Evolutionary conservation across 2,113 vertebrate species (phyloP), one percentile per base, ranked within the genome.

Genomic region (Pandion haliaetus): DNA sequence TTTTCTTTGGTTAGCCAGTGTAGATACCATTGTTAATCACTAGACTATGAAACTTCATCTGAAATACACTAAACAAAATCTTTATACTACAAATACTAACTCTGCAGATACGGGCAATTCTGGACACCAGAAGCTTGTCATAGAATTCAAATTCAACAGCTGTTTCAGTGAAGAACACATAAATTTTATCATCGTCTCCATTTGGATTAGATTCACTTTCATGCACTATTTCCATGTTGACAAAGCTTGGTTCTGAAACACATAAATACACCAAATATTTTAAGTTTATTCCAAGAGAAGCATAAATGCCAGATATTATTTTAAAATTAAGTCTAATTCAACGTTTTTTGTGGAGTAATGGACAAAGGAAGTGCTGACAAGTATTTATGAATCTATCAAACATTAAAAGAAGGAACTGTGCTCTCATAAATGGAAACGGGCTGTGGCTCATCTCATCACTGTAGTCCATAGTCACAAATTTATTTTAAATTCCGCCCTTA

Each of bases 141-240:
- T 97, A 98, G 97, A 98, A 99, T 82, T 99, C 98, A 62, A 98
- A 99, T 92, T 99, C 99, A 94, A 98, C 95, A 36, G 98, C 98
- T 17, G 97, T 98, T 96, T 99, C 98, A 12, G 98, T 99, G 97
- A 99, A 99, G 98, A 99, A 99, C 77, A 99, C 91, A 94, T 98
- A 99, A 57, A 99, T 95, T 92, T 98, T 99, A 69, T 99, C 99
- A 63, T 99, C 98, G 28, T 98, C 98, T 5, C 98, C 98, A 17
- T 96, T 79, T 7, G 95, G 52, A 83, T 94, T 98, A 26, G 95
- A 82, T 38, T 97, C 67, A 54, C 98, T 98, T 93, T 98, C 98
- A 15, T 29, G 91, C 40, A 98, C 97, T 77, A 98, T 74, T 71
- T 98, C 98, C 98, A 98, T 98, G 96, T 97, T 97, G 82, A 99